Evolutionary conservation across 2,888 invertebrate species (phyloP).

Genomic region (Cremastinae sp.): DNA sequence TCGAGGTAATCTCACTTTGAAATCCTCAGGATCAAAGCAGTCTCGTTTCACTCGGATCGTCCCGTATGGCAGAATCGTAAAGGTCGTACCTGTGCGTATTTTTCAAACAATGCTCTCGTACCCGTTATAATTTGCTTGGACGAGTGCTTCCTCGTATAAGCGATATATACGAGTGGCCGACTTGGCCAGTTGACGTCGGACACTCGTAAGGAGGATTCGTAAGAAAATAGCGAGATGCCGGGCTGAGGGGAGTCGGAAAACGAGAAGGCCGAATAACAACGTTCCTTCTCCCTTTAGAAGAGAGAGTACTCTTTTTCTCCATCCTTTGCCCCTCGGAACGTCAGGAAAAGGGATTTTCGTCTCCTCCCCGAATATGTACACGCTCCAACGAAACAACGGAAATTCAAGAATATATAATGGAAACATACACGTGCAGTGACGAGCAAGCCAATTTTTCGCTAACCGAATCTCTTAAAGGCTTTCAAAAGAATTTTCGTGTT

Average conservation of each 20-base stretch:
- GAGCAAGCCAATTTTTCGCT: conserved; percentile 51
- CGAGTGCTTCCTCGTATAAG: conserved; percentile 73
- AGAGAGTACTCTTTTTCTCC: neutral
- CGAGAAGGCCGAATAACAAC: conserved; percentile 23
- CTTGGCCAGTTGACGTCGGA: conserved; percentile 49
- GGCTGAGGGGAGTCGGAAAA: conserved; percentile 30
- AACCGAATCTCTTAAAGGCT: conserved; percentile 39
- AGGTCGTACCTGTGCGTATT: conserved; percentile 65
- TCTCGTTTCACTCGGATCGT: neutral
- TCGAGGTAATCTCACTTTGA: neutral
- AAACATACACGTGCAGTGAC: conserved; percentile 4
- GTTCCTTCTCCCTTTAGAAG: neutral
- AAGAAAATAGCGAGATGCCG: conserved; percentile 58
- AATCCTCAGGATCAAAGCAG: neutral
- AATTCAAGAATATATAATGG: conserved; percentile 11
- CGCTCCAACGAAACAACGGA: conserved; percentile 57
- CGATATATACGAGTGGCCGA: conserved; percentile 67
- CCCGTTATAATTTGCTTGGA: conserved; percentile 77
- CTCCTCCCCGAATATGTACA: conserved; percentile 53
- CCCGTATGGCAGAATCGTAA: conserved; percentile 14
- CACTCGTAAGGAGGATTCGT: conserved; percentile 34
- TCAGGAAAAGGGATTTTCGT: conserved; percentile 45
- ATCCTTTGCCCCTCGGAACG: neutral
- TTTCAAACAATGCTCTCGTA: conserved; percentile 75
- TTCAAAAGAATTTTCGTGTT: conserved; percentile 25